Evolutionary conservation across 1,140 invertebrate species (phyloP), one percentile per base, ranked within the genome.

Genomic region (Leguminivora glycinivorella): DNA sequence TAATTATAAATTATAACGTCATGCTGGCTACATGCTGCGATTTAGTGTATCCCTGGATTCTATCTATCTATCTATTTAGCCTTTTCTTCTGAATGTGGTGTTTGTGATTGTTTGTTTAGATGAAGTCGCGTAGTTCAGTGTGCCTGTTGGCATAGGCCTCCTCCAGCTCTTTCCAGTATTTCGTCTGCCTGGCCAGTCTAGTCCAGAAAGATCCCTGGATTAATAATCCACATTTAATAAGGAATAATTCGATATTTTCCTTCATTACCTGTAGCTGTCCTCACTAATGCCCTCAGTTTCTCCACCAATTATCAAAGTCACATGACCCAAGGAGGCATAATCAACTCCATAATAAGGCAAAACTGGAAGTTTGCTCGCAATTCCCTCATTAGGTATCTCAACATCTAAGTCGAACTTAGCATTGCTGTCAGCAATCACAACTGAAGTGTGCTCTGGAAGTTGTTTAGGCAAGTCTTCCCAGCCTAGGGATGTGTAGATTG

Each of bases 221-320:
- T n/a, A n/a, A n/a, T n/a, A n/a, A n/a, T n/a, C n/a, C n/a, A 5
- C 4, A 5, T 31, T 31, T 7, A 1, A 31, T 31, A 1, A 14
- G 6, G 14, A 40, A 40, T 12, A 12, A 9, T 12, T 38, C 1
- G 34, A 7, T 9, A 38, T 14, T 52, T 71, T 68, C 58, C 56
- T 22, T 40, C 22, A 29, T 12, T 67, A 88, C 84, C 26, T 68
- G 70, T 92, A 92, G 70, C 90, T 94, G 69, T 95, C 92, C 43
- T 93, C 75, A 92, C 95, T 97, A 4, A 98, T 90, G 0, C 97
- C 97, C 86, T 96, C 93, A 17, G 96, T 97, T 92, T 98, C 98
- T n/a, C 97, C 97, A 24, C 97, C 97, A 77, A 98, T 92, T 38
- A 98, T 92, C 0, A 98, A 80, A 26, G 95, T 93, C 17, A 94